phyloP scores from a whole-genome alignment of 2,113 vertebrate genomes.

The Tragulus kanchil region DNA sequence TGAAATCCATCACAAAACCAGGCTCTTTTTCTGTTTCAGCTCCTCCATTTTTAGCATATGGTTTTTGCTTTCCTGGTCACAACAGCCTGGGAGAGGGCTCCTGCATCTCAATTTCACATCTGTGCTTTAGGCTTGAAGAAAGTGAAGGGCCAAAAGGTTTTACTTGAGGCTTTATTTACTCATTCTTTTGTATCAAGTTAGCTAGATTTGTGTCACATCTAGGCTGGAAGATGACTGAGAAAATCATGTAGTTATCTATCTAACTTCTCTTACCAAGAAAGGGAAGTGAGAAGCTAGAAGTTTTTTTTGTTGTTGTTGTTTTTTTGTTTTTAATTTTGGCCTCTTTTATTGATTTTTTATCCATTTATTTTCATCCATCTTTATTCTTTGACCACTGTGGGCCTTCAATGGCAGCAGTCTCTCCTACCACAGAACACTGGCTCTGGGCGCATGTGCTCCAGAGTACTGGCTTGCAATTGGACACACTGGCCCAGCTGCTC shows the following conservation, averaged over 20 bases:
- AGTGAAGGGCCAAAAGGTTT: not conserved
- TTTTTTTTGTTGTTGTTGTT: no score
- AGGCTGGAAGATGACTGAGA: not conserved
- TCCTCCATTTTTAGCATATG: not conserved
- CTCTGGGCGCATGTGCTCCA: no score
- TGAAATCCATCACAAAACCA: not conserved
- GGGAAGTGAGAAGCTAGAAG: not conserved
- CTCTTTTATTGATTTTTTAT: no score
- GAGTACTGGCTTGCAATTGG: no score
- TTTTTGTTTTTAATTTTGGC: no score
- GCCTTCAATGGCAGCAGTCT: no score
- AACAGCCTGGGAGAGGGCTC: not conserved
- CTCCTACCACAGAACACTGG: no score
- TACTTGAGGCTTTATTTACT: slow-evolving; percentile 1
- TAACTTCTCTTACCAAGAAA: slow-evolving; percentile 11
- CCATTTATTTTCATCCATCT: no score
- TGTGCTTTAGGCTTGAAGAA: not conserved
- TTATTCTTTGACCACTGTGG: no score
- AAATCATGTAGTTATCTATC: not conserved
- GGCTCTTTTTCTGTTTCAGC: not conserved
- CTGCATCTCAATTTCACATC: not conserved
- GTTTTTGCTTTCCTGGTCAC: not conserved
- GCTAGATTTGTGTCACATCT: not conserved
- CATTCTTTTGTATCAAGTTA: not conserved
- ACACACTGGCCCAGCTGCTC: no score